Evolutionary conservation across 2,888 invertebrate genomes (phyloP), one percentile per base, ranked within the genome.

Genomic region (Teleogryllus oceanicus): DNA sequence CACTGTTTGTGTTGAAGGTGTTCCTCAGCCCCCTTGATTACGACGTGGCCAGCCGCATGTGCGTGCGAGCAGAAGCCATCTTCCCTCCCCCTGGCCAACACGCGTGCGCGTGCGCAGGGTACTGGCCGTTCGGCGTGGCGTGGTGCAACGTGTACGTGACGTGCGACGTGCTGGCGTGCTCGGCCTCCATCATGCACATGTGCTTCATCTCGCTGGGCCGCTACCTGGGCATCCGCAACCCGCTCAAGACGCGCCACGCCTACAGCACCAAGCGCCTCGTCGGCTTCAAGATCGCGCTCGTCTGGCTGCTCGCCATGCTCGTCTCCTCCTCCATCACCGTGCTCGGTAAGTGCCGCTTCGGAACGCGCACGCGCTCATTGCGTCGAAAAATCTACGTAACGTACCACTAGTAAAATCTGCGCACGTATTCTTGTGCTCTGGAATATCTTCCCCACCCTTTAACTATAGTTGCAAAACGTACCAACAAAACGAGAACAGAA

Each of bases 101-200:
- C 49, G 50, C 49, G 74, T 49, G 37, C 1, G 11, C 20, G 50
- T 83, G 88, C 88, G 13, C 90, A 97, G 97, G 97, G 82, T 94
- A 94, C 87, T 97, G 97, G 97, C 96, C 96, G 78, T 92, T 97
- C 87, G 92, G 97, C 79, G 92, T 96, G 84, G 92, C 94, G 83
- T 98, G 97, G 97, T 96, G 97, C 88, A 96, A 96, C 85, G 93
- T 97, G 79, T 96, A 97, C 88, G 96, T 96, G 82, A 96, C 97
- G n/a, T 96, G 96, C 85, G 98, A 98, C 87, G 97, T 98, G 78
- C 89, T 98, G 80, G 96, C 97, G 80, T 98, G 98, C 86, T 97
- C 97, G 0, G 94, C 97, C 11, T 96, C 96, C 86, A 98, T 98
- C 86, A 93, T 97, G 90, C 98, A 98, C 89, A 94, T 98, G 92